Percentiles rank a stretch among this genome's conserved stretches.
Conservation (phyloP, 1,140 invertebrate genomes). For the Teleopsis dalmanni region DNA sequence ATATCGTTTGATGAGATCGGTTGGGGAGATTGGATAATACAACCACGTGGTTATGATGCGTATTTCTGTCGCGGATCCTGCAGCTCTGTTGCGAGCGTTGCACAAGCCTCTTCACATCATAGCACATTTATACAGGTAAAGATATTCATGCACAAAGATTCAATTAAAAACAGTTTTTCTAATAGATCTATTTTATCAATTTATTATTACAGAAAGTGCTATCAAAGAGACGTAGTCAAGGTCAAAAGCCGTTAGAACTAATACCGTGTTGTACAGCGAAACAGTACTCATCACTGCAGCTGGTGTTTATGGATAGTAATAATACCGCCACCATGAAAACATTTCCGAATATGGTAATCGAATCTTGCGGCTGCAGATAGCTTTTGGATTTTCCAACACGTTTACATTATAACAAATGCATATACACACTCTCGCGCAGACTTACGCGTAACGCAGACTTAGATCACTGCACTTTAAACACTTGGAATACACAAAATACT, state of each 20-base stretch:
- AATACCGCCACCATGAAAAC: conserved; percentile 66
- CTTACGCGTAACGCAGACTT: too few species aligned
- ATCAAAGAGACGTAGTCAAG: conserved; percentile 42
- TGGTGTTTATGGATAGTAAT: conserved; percentile 63
- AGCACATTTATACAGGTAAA: conserved; percentile 64
- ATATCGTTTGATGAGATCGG: conserved; percentile 77
- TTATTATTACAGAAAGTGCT: conserved; percentile 55
- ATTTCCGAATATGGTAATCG: conserved; percentile 74
- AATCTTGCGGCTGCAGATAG: conserved; percentile 75
- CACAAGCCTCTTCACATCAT: conserved; percentile 57
- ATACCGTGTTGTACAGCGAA: conserved; percentile 72
- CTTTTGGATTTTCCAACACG: neutral
- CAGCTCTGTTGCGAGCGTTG: conserved; percentile 57
- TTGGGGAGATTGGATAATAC: conserved; percentile 81
- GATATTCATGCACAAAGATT: neutral
- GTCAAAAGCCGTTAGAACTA: conserved; percentile 49
- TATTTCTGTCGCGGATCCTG: conserved; percentile 80
- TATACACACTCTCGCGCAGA: too few species aligned
- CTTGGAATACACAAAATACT: too few species aligned
- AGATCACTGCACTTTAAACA: too few species aligned
- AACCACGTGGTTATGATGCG: conserved; percentile 70
- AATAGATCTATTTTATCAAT: neutral
- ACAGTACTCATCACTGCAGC: conserved; percentile 63
- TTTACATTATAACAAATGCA: too few species aligned
- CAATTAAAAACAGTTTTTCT: neutral